Evolutionary conservation across 2,797 vertebrate genomes (phyloP).

Genomic region (Alfaro cultratus): DNA sequence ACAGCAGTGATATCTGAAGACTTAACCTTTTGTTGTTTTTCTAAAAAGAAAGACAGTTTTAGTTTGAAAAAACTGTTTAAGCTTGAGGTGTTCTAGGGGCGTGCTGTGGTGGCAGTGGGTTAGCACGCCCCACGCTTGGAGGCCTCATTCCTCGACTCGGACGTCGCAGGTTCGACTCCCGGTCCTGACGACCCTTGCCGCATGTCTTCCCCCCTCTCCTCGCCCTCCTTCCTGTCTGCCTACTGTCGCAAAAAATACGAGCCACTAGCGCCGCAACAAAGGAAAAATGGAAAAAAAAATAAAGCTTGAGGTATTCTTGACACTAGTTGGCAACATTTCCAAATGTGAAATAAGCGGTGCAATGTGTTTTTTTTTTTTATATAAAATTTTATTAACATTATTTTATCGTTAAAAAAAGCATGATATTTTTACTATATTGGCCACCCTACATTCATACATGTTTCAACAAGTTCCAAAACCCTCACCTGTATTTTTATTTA

Average conservation of each 20-base stretch:
- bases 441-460: neutral
- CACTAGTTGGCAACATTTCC: neutral
- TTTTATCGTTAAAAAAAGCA: neutral
- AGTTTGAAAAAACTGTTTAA: neutral
- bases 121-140: too few species aligned
- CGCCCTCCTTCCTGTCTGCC: too few species aligned
- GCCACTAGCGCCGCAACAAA: too few species aligned
- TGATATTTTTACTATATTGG: neutral
- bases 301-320: neutral
- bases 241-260: too few species aligned
- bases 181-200: too few species aligned
- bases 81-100: neutral
- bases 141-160: too few species aligned
- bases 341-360: neutral
- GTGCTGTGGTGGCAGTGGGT: too few species aligned
- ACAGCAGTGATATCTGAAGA: neutral
- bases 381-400: neutral
- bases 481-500: neutral
- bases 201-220: too few species aligned
- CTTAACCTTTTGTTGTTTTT: neutral
- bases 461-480: neutral
- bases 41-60: neutral
- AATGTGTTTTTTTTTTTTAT: neutral
- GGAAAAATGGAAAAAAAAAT: too few species aligned
- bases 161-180: too few species aligned